A percentile compares a stretch with the other conserved stretches of the same genome.
Conservation (phyloP, 2,797 vertebrate genomes). For the Ptychobarbus kaznakovi region DNA sequence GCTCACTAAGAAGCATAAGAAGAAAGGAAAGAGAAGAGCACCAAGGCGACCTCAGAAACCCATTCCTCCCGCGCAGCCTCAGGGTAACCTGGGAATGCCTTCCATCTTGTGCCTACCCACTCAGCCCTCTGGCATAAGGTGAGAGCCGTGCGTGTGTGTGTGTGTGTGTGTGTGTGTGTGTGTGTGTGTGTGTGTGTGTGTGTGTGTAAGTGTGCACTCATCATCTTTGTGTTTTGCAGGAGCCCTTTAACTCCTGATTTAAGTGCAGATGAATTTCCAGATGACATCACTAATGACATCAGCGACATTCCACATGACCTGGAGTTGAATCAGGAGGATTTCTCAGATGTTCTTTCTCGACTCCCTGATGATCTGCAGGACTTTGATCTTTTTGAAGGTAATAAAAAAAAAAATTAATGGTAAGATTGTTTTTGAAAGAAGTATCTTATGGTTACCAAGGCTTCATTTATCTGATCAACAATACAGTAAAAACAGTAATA, state of each 20-base stretch:
- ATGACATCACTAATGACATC: slow-evolving; percentile 98
- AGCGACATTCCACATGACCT: slow-evolving; percentile 99
- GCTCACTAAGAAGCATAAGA: slow-evolving; percentile 99
- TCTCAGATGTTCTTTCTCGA: slow-evolving; percentile 94
- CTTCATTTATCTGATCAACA: neutral
- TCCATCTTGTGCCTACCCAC: slow-evolving; percentile 90
- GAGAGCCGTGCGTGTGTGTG: slow-evolving; percentile 58
- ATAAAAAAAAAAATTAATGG: neutral
- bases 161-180: neutral
- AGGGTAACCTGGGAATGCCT: slow-evolving; percentile 97
- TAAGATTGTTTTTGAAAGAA: neutral
- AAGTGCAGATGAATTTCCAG: slow-evolving; percentile 96
- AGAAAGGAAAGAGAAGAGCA: slow-evolving; percentile 92
- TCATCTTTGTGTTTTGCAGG: slow-evolving; percentile 67
- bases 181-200: neutral
- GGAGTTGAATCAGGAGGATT: slow-evolving; percentile 98
- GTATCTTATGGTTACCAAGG: neutral
- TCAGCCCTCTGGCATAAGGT: slow-evolving; percentile 90
- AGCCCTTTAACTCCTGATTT: slow-evolving; percentile 96
- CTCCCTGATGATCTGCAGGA: slow-evolving; percentile 97
- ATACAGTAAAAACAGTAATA: neutral
- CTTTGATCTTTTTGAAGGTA: slow-evolving; percentile 99
- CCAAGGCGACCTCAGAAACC: slow-evolving; percentile 93
- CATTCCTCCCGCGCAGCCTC: slow-evolving; percentile 95
- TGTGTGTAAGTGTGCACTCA: neutral